Evolutionary conservation across 2,888 invertebrate genomes (phyloP).

Genomic region (Callimorpha dominula): DNA sequence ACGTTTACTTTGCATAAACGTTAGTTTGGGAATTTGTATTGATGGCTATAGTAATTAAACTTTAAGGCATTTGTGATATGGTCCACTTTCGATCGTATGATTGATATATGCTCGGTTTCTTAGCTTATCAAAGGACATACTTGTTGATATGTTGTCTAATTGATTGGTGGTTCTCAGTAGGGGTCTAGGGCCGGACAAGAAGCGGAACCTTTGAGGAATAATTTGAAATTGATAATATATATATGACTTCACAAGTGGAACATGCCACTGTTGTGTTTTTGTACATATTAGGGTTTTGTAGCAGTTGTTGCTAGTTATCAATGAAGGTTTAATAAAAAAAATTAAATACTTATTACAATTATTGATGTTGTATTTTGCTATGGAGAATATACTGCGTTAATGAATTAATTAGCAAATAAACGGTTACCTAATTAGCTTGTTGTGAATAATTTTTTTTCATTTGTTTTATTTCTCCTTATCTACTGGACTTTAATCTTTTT

Average conservation of each 20-base stretch:
- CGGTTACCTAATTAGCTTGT: conserved; percentile 16
- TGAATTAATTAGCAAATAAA: conserved; percentile 18
- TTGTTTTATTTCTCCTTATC: conserved; percentile 11
- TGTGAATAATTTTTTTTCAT: conserved; percentile 3
- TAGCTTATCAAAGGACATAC: conserved; percentile 83
- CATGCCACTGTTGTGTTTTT: conserved; percentile 82
- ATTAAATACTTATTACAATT: conserved; percentile 32
- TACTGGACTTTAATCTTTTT: not conserved
- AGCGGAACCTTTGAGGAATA: conserved; percentile 83
- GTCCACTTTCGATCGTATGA: conserved; percentile 69
- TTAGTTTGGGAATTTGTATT: conserved; percentile 57
- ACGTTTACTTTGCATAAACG: conserved; percentile 38
- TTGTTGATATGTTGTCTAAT: conserved; percentile 87
- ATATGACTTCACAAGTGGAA: conserved; percentile 81
- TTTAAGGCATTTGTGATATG: conserved; percentile 73
- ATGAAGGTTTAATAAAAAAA: conserved; percentile 41
- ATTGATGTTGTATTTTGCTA: conserved; percentile 9
- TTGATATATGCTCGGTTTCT: conserved; percentile 63
- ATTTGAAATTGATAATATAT: conserved; percentile 85
- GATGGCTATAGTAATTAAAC: conserved; percentile 64
- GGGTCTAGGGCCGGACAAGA: conserved; percentile 78
- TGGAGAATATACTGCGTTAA: conserved; percentile 8
- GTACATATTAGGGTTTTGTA: conserved; percentile 56
- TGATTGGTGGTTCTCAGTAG: conserved; percentile 85
- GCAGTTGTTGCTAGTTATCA: conserved; percentile 59